These are phyloP conservation scores for Noturus placidus DNA, from an alignment of 2,113 vertebrate species.

Conservation along the genomic window DNA sequence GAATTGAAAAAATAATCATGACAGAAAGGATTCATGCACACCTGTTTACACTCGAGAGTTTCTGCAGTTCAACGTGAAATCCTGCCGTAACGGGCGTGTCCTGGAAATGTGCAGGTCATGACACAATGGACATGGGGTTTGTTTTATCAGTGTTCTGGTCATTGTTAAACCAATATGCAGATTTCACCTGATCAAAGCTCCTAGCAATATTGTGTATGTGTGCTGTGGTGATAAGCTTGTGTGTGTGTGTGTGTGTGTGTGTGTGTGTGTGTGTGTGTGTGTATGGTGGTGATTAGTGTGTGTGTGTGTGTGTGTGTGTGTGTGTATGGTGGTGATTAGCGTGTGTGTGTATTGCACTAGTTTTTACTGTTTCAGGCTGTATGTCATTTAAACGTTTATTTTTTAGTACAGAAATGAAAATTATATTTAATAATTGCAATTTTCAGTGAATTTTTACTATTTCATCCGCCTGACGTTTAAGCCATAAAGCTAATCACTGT, in stretches of 20 bases:
- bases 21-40: background rate
- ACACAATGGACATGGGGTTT: background rate
- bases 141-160: background rate
- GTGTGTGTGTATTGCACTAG: background rate
- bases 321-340: background rate
- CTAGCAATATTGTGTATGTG: background rate
- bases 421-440: background rate
- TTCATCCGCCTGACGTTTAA: background rate
- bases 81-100: background rate
- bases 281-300: background rate
- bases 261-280: background rate
- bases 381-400: no score
- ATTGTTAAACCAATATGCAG: background rate
- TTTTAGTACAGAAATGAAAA: background rate
- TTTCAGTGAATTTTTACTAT: background rate
- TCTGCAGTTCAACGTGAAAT: background rate
- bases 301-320: background rate
- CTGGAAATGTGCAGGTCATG: background rate
- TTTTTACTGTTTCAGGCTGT: background rate
- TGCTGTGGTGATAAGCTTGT: background rate
- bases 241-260: background rate
- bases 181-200: background rate
- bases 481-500: background rate
- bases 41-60: background rate
- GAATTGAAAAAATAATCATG: background rate